Evolutionary conservation across 2,797 vertebrate species (phyloP), one percentile per base, ranked within the genome.

Genomic region (Chelmon rostratus): DNA sequence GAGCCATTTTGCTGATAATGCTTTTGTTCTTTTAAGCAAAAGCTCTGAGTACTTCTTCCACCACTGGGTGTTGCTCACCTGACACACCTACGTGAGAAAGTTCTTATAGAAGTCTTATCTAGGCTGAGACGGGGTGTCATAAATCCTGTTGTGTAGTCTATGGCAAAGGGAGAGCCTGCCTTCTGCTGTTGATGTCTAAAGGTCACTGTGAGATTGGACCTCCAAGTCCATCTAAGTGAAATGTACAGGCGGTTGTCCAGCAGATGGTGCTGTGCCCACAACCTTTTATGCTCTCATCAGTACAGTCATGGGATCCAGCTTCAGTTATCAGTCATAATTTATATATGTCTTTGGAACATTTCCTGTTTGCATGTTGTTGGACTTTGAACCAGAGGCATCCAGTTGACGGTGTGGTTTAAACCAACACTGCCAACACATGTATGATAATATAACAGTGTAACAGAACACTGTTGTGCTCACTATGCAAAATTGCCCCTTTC

Each of bases 261-360:
- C 67, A 89, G 90, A 61, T 87, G 89, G 90, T 71, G 89, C 16
- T 40, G 56, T 10, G 1, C 1, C 16, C 23, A 40, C 28, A 3
- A 0, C 19, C 21, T 33, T 15, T 37, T 25, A 12, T 49, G 35
- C 2, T 31, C 10, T 25, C 13, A 54, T 16, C 6, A 46, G 23
- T 72, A 57, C 2, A 52, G 37, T 44, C 19, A 15, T 0, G n/a
- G 2, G 19, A 25, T 56, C 50, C 6, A 46, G 2, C 52, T 53
- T 25, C n/a, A 8, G 13, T 25, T 10, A 1, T 11, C 2, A 28
- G 2, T 64, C 6, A 35, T 76, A 3, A 38, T n/a, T 70, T 33
- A 16, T 6, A 11, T 28, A 44, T 47, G 5, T 61, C 18, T 67
- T 25, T 64, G 18, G 40, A 71, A 52, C 21, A 58, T 37, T 42